Conservation (phyloP, 2,888 invertebrate genomes). For the Caenorhabditis wallacei region DNA sequence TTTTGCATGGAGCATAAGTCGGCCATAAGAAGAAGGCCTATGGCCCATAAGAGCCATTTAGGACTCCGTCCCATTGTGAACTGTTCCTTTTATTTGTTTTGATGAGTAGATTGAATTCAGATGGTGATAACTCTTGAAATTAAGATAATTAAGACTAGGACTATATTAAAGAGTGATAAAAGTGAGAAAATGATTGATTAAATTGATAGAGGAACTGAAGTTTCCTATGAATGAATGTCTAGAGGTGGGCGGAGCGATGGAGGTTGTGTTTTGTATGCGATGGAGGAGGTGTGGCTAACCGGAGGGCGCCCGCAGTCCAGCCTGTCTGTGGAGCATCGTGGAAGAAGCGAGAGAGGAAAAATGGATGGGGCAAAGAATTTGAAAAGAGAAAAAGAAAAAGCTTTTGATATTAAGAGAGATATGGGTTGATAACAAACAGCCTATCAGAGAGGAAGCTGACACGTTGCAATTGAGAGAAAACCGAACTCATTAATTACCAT, state of each 20-base stretch:
- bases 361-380: conserved; percentile 16
- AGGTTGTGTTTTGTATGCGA: conserved; percentile 61
- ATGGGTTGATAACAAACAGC: conserved; percentile 44
- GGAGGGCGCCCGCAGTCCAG: conserved; percentile 38
- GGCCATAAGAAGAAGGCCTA: conserved; percentile 41
- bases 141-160: not conserved
- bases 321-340: conserved; percentile 55
- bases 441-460: conserved; percentile 16
- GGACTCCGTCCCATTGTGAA: conserved; percentile 55
- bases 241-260: conserved; percentile 41
- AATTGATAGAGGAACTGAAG: conserved; percentile 21
- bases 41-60: conserved; percentile 45
- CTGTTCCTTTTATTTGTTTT: not conserved
- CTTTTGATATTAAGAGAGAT: conserved; percentile 48
- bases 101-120: not conserved
- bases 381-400: not conserved
- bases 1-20: not conserved
- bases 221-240: conserved; percentile 9
- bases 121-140: not conserved
- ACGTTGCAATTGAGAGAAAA: conserved; percentile 48
- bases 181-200: conserved; percentile 13
- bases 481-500: conserved; percentile 70
- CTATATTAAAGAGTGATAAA: not conserved
- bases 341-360: conserved; percentile 34
- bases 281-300: conserved; percentile 56